These are phyloP conservation scores for Drosophila mojavensis DNA, from an alignment of 1,140 invertebrate species.

Conservation along the genomic window DNA sequence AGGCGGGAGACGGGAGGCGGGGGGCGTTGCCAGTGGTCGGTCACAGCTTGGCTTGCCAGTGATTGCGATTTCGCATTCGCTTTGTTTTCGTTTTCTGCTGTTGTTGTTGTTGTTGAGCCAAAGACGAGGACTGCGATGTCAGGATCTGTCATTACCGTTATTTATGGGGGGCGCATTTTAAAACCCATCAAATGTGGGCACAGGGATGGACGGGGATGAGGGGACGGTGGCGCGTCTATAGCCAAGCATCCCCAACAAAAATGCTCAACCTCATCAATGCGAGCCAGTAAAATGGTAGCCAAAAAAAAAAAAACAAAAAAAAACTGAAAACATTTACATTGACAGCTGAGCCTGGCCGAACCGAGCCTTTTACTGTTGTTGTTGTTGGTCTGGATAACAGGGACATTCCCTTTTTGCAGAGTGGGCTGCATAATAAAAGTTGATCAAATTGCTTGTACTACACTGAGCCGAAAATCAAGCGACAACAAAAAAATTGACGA, in stretches of 20 bases:
- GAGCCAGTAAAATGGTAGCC: constrained; percentile 23
- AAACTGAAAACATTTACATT: constrained; percentile 22
- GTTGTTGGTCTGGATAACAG: neutral
- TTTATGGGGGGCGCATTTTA: constrained; percentile 54
- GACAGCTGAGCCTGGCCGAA: constrained; percentile 41
- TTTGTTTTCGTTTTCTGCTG: constrained; percentile 3
- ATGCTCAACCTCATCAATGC: constrained; percentile 38
- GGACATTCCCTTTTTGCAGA: constrained; percentile 10
- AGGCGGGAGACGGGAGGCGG: neutral
- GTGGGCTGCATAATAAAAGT: constrained; percentile 12
- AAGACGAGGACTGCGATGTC: constrained; percentile 28
- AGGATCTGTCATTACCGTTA: constrained; percentile 53
- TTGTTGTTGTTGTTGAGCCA: constrained; percentile 6
- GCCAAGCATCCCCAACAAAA: neutral
- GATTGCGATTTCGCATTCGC: constrained; percentile 39
- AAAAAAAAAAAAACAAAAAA: too few species aligned
- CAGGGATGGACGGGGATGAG: neutral
- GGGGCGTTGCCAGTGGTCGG: neutral
- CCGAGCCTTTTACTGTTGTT: neutral
- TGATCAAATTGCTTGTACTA: constrained; percentile 15
- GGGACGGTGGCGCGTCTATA: neutral
- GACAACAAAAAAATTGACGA: neutral
- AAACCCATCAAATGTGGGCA: constrained; percentile 45
- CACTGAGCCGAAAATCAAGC: constrained; percentile 14
- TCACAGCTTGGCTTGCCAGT: constrained; percentile 36